Conservation (phyloP, 1,140 invertebrate genomes). For the Lasaia peninsularis region DNA sequence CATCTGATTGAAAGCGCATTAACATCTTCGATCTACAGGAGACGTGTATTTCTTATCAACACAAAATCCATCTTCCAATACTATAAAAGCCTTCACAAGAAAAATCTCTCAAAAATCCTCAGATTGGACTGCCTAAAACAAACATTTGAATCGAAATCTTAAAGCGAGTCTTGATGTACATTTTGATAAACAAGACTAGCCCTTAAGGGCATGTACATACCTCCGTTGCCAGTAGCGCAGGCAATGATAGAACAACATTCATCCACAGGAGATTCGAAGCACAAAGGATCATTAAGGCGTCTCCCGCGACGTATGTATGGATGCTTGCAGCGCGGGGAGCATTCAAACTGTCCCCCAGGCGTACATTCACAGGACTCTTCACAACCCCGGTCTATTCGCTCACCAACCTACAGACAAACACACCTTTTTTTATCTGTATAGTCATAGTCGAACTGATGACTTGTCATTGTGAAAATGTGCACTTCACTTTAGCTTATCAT, state of each 20-base stretch:
- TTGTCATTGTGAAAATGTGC: too few relatives aligned
- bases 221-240: constrained; percentile 54
- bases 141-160: not conserved
- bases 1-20: too few relatives aligned
- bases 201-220: constrained; percentile 24
- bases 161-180: not conserved
- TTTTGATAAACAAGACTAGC: not conserved
- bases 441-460: too few relatives aligned
- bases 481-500: too few relatives aligned
- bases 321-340: constrained; percentile 81
- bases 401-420: constrained; percentile 74
- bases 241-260: constrained; percentile 87
- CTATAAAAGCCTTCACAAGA: too few relatives aligned
- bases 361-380: constrained; percentile 84
- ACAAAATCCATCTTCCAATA: too few relatives aligned
- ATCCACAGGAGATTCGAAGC: constrained; percentile 82
- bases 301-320: constrained; percentile 81
- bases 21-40: too few relatives aligned
- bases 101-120: too few relatives aligned
- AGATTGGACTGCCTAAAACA: too few relatives aligned
- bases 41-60: too few relatives aligned
- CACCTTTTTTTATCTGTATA: constrained; percentile 1
- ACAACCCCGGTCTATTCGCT: constrained; percentile 82
- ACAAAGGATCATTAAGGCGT: constrained; percentile 83
- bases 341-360: constrained; percentile 80